Evolutionary conservation across 2,113 vertebrate species (phyloP), one percentile per base, ranked within the genome.

Genomic region (Drymodes brunneopygia): DNA sequence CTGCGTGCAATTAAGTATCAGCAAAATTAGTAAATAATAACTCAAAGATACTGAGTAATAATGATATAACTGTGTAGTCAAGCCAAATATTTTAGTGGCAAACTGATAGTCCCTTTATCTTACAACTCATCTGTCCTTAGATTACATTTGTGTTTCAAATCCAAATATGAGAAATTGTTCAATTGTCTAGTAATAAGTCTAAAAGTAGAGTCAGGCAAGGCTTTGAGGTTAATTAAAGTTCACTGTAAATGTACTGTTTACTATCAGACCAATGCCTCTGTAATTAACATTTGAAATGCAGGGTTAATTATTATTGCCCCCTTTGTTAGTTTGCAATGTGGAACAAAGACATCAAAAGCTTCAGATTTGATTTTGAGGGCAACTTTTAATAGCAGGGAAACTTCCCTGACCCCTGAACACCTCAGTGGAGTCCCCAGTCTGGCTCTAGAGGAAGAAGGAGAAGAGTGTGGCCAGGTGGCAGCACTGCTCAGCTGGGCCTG

Each of bases 221-320:
- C 24, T 70, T 67, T 53, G 73, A 72, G 89, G 92, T 94, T 97
- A 96, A 95, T 97, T 91, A 79, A 93, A 86, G 83, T 79, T 94
- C 86, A 91, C 23, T 67, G 42, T 86, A 72, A 87, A 87, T 71
- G 25, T 79, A 44, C 36, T 69, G 78, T 71, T 64, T 79, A 62
- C 53, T 89, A 67, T 48, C 56, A 87, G 57, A 78, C 44, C 35
- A 89, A 28, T 58, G 57, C 29, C 77, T 86, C 56, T 87, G 73
- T 75, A 86, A 95, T 94, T 95, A 95, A 87, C 81, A 67, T 64
- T 91, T 84, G 81, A n/a, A 66, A 88, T 5, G n/a, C 73, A 60
- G 38, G 84, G 81, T 91, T 95, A 88, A 96, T 94, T 92, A 74
- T 82, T 83, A 88, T 81, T 81, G 40, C 89, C 64, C 12, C 64